Evolutionary conservation across 2,113 vertebrate genomes (phyloP).

Genomic region (Tachuris rubrigastra): DNA sequence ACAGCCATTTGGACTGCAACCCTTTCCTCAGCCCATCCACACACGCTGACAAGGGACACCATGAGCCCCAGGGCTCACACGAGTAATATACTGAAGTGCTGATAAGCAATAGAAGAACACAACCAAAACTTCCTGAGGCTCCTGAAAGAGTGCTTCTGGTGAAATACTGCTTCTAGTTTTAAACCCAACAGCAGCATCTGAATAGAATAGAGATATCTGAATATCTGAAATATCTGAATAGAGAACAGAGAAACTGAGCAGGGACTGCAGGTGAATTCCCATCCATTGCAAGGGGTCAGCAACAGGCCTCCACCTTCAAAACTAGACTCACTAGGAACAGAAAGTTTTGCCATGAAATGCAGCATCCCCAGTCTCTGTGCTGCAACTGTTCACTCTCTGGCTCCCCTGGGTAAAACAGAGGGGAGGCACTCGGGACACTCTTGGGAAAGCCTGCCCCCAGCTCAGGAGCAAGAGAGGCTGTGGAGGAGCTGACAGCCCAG

Average conservation of each 20-base stretch:
- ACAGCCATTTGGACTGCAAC: neutral
- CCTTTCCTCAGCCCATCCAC: neutral
- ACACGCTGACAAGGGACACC: neutral
- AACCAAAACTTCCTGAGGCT: neutral
- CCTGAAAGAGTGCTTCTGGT: neutral
- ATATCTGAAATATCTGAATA: no score
- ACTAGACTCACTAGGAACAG: neutral
- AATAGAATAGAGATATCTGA: no score
- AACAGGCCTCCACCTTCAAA: neutral
- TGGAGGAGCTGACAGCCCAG: accelerated
- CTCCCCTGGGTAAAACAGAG: neutral
- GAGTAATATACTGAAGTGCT: neutral
- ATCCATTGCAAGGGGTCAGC: neutral
- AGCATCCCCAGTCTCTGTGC: neutral
- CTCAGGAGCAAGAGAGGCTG: neutral
- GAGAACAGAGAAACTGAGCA: neutral
- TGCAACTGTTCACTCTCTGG: neutral
- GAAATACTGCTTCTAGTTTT: neutral
- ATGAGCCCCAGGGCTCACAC: neutral
- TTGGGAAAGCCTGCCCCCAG: accelerated
- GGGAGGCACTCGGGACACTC: neutral
- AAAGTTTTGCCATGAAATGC: neutral
- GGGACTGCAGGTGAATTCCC: neutral
- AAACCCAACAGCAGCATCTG: neutral
- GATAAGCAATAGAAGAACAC: neutral